Base-by-base conservation (phyloP, 1,140 invertebrate species). In the Caenorhabditis briggsae region DNA sequence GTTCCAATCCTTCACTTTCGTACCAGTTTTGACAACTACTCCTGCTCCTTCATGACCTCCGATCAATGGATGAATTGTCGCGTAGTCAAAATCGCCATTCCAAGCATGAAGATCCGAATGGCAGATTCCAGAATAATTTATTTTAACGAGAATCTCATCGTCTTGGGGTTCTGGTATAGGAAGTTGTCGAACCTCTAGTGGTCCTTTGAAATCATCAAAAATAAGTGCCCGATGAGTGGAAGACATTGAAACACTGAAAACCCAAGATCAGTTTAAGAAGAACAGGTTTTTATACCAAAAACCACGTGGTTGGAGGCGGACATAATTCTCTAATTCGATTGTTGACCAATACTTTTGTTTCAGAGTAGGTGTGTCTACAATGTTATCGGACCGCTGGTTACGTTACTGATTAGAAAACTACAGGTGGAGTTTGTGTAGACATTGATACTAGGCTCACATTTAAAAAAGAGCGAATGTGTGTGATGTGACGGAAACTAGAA, bases 11-110 rank as follows among this genome's bases (percentile, higher is more conserved):
- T 50, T 85, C 14, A 86, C 83, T n/a, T 78, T 86, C 12, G 2
- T 12, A 16, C 78, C 87, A 5, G 78, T 53, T 50, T 55, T 58
- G 5, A 85, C 84, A 55, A 85, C 84, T 8, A 7, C 43, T 58
- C 84, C 84, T 7, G 84, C 59, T 78, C 84, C 84, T 70, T 85
- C 84, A 53, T 85, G 84, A 5, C 84, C 84, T 56, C 84, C 84
- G 33, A 85, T 78, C 16, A 85, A 25, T n/a, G 84, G 84, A 56
- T 61, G 78, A 50, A 85, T 43, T 5, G 16, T 23, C 2, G 65
- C 41, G 41, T 78, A 74, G 6, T 59, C 41, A n/a, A 85, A 78
- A n/a, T 85, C 84, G 12, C 84, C 84, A 23, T 43, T 5, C 65
- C 74, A 85, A 9, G 41, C 48, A 85, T 85, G 84, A 43, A 85